Percentiles rank a stretch among this genome's conserved stretches.
phyloP scores from a whole-genome alignment of 2,797 vertebrate species.

The Sebastolobus altivelis region DNA sequence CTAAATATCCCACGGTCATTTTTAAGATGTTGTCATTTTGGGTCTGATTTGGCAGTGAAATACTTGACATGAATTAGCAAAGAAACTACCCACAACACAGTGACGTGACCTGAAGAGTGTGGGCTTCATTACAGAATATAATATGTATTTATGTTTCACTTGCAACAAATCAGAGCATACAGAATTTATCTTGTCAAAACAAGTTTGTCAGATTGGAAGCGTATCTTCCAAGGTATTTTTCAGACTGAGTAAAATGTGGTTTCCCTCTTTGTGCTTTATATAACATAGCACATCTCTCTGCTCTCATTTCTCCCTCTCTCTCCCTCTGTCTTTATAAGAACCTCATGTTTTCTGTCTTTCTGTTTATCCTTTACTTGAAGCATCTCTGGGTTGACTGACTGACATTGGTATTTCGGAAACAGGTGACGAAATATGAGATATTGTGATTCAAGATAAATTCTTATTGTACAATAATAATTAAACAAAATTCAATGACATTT shows the following conservation, averaged over 20 bases:
- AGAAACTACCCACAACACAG: constrained; percentile 4
- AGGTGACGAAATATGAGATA: constrained; percentile 41
- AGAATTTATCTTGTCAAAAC: constrained; percentile 8
- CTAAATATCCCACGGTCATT: background rate
- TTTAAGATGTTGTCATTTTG: background rate
- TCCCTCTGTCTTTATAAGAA: constrained; percentile 16
- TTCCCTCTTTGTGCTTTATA: constrained; percentile 16
- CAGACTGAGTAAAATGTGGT: background rate
- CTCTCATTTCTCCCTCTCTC: constrained; percentile 23
- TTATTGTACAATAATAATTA: constrained; percentile 50
- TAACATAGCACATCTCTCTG: constrained; percentile 16
- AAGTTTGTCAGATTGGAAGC: background rate
- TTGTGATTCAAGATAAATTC: constrained; percentile 47
- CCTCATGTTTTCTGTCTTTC: constrained; percentile 27
- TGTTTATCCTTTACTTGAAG: constrained; percentile 72
- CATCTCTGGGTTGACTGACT: constrained; percentile 69
- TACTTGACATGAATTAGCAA: background rate
- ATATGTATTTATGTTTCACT: background rate
- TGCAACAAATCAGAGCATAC: constrained; percentile 7
- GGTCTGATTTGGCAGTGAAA: constrained; percentile 27
- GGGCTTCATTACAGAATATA: background rate
- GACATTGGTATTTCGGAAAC: constrained; percentile 48
- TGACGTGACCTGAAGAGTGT: background rate
- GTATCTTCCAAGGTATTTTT: constrained; percentile 9
- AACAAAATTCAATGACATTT: constrained; percentile 44